phyloP scores from a whole-genome alignment of 1,140 invertebrate genomes.

The Aphelenchoides fujianensis region DNA sequence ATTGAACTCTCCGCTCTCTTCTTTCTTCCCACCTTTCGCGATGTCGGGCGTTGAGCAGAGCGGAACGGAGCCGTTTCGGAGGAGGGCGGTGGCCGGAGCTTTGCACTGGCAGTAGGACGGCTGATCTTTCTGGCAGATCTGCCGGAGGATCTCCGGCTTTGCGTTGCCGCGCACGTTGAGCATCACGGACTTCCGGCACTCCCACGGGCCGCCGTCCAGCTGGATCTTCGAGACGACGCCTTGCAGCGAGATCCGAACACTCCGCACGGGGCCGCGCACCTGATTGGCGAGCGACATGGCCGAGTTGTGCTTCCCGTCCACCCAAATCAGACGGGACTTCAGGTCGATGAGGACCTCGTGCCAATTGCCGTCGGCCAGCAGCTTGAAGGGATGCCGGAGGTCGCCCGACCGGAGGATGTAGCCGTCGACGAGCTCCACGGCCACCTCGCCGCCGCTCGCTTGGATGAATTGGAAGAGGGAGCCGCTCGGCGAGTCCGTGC shows the following conservation, averaged over 20 bases:
- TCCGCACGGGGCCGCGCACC: background rate
- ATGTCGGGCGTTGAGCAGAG: background rate
- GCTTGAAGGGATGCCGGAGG: background rate
- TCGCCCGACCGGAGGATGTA: background rate
- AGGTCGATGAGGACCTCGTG: background rate
- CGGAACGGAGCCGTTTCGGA: background rate
- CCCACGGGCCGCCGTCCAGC: background rate
- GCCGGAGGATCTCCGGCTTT: background rate
- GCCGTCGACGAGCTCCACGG: background rate
- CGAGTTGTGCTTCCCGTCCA: background rate
- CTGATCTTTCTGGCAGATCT: background rate
- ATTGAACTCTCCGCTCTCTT: no score
- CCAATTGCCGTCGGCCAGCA: conserved; percentile 1
- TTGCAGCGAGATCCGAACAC: background rate
- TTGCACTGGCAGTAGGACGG: background rate
- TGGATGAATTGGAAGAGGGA: background rate
- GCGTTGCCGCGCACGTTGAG: background rate
- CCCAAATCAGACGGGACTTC: background rate
- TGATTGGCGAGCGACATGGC: no score
- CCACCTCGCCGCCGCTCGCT: background rate
- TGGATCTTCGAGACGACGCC: background rate
- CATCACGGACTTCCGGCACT: background rate
- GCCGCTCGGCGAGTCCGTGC: background rate
- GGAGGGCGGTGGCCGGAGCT: background rate
- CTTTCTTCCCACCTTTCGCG: background rate